Evolutionary conservation across 2,888 invertebrate species (phyloP).

Genomic region (Drosophila pseudotakahashii): DNA sequence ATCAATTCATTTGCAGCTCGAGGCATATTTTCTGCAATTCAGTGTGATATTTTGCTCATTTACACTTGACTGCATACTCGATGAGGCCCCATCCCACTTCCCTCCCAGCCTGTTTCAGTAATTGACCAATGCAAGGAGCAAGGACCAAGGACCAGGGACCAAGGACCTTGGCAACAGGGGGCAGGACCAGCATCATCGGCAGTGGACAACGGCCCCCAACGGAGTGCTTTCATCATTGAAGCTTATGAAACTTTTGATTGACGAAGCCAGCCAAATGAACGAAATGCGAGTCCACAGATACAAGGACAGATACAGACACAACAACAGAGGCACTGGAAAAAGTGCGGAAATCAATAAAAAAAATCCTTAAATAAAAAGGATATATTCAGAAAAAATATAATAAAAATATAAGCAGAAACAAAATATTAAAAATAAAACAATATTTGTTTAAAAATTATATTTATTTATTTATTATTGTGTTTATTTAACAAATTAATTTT

Average conservation of each 20-base stretch:
- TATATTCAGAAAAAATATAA: too few species aligned
- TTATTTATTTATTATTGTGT: too few species aligned
- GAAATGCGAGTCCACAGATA: slow-evolving; percentile 48
- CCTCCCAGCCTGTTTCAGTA: slow-evolving; percentile 32
- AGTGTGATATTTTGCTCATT: slow-evolving; percentile 76
- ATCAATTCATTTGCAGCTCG: slow-evolving; percentile 64
- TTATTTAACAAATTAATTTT: too few species aligned
- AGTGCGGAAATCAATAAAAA: not conserved
- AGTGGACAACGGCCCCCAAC: slow-evolving; percentile 57
- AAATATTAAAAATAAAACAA: too few species aligned
- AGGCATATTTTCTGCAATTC: slow-evolving; percentile 72
- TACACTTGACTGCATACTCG: slow-evolving; percentile 71
- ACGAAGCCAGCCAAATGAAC: slow-evolving; percentile 48
- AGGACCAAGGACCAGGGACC: slow-evolving; percentile 46
- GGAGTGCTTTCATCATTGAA: slow-evolving; percentile 63
- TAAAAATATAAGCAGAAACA: too few species aligned
- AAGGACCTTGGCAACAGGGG: slow-evolving; percentile 45
- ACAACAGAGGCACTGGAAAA: slow-evolving; percentile 1
- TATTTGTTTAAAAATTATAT: too few species aligned
- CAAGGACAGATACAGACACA: slow-evolving; percentile 7
- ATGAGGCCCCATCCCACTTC: slow-evolving; percentile 28
- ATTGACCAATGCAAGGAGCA: slow-evolving; percentile 51
- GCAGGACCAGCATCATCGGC: slow-evolving; percentile 30
- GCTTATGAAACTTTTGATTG: slow-evolving; percentile 69
- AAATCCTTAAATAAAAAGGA: not conserved